Conservation (phyloP, 2,888 invertebrate genomes). For the Ceriagrion tenellum region DNA sequence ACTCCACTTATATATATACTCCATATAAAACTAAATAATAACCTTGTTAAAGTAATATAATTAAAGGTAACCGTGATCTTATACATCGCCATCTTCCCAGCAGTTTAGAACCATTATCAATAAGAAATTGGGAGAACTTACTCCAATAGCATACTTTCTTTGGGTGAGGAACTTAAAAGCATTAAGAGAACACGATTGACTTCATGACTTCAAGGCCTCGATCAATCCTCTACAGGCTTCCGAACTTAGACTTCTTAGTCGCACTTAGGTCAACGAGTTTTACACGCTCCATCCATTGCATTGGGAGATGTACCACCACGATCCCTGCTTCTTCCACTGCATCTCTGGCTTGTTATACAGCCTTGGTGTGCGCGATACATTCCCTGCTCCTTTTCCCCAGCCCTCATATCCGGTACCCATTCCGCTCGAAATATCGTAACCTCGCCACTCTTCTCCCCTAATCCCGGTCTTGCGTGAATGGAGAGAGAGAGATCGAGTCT, state of each 20-base stretch:
- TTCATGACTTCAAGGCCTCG: no score
- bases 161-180: no score
- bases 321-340: background rate
- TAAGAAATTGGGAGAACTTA: no score
- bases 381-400: background rate
- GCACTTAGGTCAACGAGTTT: background rate
- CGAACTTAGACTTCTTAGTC: background rate
- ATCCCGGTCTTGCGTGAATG: background rate
- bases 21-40: no score
- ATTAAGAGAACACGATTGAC: no score
- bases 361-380: background rate
- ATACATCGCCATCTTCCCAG: no score
- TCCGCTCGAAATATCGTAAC: background rate
- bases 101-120: no score
- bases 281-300: background rate
- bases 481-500: background rate
- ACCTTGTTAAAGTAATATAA: no score
- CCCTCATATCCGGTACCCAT: background rate
- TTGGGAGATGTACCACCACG: background rate
- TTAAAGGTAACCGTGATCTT: no score
- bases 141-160: no score
- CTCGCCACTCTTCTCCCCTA: background rate
- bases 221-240: no score
- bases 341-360: background rate
- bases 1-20: no score